A percentile compares a stretch with the other conserved stretches of the same genome.
Conservation (phyloP, 2,113 vertebrate species). For the Charadrius vociferus region DNA sequence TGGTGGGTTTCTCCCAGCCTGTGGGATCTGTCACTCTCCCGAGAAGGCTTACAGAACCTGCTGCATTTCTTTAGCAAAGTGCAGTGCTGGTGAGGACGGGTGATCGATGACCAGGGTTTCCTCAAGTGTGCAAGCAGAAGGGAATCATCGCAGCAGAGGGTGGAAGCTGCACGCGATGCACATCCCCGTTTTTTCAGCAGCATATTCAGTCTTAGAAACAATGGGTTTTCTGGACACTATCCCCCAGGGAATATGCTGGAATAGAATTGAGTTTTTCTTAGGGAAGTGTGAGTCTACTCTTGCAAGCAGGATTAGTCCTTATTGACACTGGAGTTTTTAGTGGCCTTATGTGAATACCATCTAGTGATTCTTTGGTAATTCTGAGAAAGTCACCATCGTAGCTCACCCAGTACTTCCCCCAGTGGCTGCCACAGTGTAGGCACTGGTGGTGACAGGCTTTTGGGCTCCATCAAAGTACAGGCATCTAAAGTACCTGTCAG, state of each 20-base stretch:
- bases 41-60: neutral
- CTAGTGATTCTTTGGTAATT: neutral
- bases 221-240: neutral
- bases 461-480: too few species aligned
- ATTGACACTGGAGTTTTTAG: neutral
- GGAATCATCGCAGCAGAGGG: neutral
- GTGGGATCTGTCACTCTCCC: neutral
- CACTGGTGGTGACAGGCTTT: too few species aligned
- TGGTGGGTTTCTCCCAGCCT: neutral
- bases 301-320: neutral
- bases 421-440: too few species aligned
- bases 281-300: neutral
- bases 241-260: neutral
- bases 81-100: neutral
- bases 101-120: neutral
- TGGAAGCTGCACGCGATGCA: neutral
- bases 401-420: neutral
- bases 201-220: neutral
- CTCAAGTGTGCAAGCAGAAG: neutral
- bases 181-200: neutral
- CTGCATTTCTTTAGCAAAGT: neutral
- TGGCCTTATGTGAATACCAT: neutral
- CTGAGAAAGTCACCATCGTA: neutral
- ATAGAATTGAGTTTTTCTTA: neutral
- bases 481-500: too few species aligned